Base-by-base conservation (phyloP, 2,888 invertebrate species). In the Caenorhabditis afra region DNA sequence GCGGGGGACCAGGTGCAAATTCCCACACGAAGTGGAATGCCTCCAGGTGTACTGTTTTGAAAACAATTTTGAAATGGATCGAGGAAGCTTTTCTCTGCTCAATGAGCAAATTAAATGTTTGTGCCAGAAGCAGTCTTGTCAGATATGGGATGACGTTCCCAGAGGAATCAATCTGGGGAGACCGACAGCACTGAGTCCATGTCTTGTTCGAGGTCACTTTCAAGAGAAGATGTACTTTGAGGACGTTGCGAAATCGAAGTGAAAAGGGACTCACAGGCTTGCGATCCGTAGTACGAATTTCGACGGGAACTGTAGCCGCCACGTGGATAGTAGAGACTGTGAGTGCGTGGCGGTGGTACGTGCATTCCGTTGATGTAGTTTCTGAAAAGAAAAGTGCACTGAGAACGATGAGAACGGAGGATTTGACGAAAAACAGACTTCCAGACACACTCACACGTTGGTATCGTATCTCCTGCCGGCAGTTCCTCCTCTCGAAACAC, bases 311-410 rank as follows among this genome's bases (percentile, higher is more conserved):
- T 68, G 53, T 84, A 82, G 4, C 75, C 29, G 29, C 29, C 74
- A 29, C 85, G 77, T 22, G 84, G 82, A 61, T 85, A 81, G 71
- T 85, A 85, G 50, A 85, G 70, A 53, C 80, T 80, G 45, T 77
- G 76, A 0, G 85, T 79, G 20, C 85, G 67, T 16, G 75, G 80
- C 18, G 78, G 79, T 10, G 78, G 75, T 0, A 73, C 74, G 68
- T 68, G 70, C 66, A 74, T 79, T 59, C 74, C 79, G 20, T 74
- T 74, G 14, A 79, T 61, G 64, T 79, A 79, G 47, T 79, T 73
- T 1, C 79, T 79, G 41, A 23, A 79, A 29, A 52, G 18, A n/a
- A n/a, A n/a, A n/a, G n/a, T n/a, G n/a, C n/a, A n/a, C n/a, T n/a
- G n/a, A n/a, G n/a, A n/a, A n/a, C n/a, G n/a, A n/a, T n/a, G n/a